Conservation (phyloP, 2,113 vertebrate genomes). For the Ciconia boyciana region DNA sequence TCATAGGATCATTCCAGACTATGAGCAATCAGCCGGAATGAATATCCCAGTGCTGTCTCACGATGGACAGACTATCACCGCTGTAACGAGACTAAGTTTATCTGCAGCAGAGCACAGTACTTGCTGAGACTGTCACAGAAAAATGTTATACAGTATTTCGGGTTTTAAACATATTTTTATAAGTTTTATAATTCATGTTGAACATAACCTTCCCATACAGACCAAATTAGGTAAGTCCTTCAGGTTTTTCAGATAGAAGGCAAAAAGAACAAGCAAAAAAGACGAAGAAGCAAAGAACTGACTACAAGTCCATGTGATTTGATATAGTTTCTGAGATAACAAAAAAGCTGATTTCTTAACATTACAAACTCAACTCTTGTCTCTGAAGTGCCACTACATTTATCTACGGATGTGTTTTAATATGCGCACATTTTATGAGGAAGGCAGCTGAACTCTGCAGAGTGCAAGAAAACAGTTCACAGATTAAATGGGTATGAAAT, state of each 20-base stretch:
- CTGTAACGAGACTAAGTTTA: not conserved
- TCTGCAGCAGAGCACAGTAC: not conserved
- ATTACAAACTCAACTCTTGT: not conserved
- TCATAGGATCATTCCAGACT: not conserved
- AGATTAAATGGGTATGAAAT: not conserved
- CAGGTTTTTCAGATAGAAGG: constrained; percentile 8
- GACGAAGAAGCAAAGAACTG: not conserved
- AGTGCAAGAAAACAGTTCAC: not conserved
- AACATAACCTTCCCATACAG: not conserved
- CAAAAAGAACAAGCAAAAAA: not conserved
- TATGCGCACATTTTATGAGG: not conserved
- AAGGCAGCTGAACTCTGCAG: not conserved
- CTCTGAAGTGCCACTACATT: not conserved
- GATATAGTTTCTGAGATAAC: not conserved
- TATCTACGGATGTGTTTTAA: not conserved
- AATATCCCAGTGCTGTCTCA: not conserved
- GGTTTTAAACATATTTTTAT: not conserved
- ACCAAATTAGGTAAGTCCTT: not conserved
- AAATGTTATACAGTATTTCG: not conserved
- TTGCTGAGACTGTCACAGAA: not conserved
- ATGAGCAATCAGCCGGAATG: not conserved
- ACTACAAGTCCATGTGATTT: not conserved
- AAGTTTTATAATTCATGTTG: not conserved
- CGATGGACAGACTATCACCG: not conserved
- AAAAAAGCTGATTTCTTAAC: not conserved